Base-by-base conservation (phyloP, 2,797 vertebrate species). In the Anabas testudineus region DNA sequence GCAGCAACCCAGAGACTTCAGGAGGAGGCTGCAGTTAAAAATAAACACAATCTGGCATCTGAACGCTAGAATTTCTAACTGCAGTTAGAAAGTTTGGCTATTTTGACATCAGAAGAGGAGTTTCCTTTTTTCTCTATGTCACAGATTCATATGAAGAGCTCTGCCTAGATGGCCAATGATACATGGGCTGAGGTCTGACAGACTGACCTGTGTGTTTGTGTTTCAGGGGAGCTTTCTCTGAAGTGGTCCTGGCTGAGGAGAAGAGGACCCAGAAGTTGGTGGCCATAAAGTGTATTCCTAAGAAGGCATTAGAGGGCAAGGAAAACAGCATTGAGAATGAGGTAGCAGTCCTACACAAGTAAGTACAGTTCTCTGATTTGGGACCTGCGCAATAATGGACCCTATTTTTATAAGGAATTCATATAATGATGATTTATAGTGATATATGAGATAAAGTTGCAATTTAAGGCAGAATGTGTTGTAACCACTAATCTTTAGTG, bases 241-340 rank as follows among this genome's bases (percentile, higher is more conserved):
- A 99, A 91, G 98, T 99, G 76, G 95, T 98, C 84, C 94, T 99
- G 85, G 98, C 97, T 0, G 97, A 99, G 87, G 97, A 99, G 89
- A 98, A 95, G 90, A 94, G 89, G 54, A 98, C 96, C 0, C 95
- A 84, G 90, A 97, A 93, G 86, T 82, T 99, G 70, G 97, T 99
- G 88, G 98, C 98, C 42, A 95, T 99, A 90, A 99, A 99, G 84
- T 99, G 98, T 82, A 99, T 99, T 14, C 93, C 96, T 51, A 99
- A 98, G 93, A 97, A 98, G 88, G 97, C 97, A 0, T 85, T 99
- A 73, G 96, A 98, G 78, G 97, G 97, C 57, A 99, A 99, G 60
- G 97, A 98, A 84, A 97, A 94, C 90, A 97, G 95, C 95, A 97
- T 99, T n/a, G 97, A 99, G 88, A 99, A 99, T 0, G 98, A 99